These are phyloP conservation scores for Halcyon leucocephala DNA, from an alignment of 2,797 vertebrate species.

Conservation along the genomic window DNA sequence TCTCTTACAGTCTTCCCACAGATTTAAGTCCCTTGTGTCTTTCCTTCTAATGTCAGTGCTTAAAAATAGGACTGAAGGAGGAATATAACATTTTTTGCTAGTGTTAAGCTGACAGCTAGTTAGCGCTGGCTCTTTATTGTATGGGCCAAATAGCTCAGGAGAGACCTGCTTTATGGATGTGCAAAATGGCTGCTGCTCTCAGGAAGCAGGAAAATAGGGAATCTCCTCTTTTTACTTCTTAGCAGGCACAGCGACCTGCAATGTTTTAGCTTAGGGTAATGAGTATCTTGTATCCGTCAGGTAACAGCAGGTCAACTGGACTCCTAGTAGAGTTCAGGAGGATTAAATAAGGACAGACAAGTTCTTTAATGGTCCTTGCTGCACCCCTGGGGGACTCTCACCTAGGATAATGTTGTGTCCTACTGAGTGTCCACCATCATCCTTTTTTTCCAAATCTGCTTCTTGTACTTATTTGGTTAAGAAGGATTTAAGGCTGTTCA, in stretches of 20 bases:
- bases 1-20: slow-evolving; percentile 13
- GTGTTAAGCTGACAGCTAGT: slow-evolving; percentile 7
- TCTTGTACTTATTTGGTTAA: background rate
- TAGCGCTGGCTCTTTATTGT: background rate
- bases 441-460: background rate
- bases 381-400: background rate
- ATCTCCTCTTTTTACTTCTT: slow-evolving; percentile 26
- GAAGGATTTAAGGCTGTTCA: background rate
- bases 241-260: background rate
- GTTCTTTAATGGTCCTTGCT: slow-evolving; percentile 10
- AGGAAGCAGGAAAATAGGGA: background rate
- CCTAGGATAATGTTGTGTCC: background rate
- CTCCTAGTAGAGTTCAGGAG: background rate
- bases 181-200: background rate
- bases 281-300: background rate
- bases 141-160: background rate
- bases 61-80: slow-evolving; percentile 26
- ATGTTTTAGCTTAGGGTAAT: background rate
- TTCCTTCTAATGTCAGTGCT: slow-evolving; percentile 15
- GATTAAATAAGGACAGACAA: slow-evolving; percentile 12
- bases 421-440: background rate
- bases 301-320: slow-evolving; percentile 14
- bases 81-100: slow-evolving; percentile 14
- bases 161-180: background rate
- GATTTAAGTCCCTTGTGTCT: slow-evolving; percentile 29